Evolutionary conservation across 2,888 invertebrate genomes (phyloP), one percentile per base, ranked within the genome.

Genomic region (Ophion obscuratus): DNA sequence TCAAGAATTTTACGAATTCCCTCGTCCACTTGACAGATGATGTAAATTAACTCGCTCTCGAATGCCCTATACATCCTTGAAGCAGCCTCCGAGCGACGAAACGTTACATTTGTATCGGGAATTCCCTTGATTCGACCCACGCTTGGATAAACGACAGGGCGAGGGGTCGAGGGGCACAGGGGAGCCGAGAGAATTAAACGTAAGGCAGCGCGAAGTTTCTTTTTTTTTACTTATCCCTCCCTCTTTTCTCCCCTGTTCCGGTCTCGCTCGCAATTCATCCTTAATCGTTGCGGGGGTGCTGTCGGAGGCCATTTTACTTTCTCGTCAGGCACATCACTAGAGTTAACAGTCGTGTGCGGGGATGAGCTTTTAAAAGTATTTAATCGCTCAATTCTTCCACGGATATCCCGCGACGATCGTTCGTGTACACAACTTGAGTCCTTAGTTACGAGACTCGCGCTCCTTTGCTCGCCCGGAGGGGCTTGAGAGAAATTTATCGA

Each of bases 81-180:
- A 24, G 10, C 9, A 20, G 20, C 14, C 74, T 79, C 75, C 77
- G 79, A 85, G 88, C 79, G 87, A 86, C 81, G 75, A 87, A 88
- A 47, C 86, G 86, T 83, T 89, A 86, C 73, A 53, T 81, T 68
- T 75, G 74, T 84, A 88, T 88, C 87, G 88, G 86, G 87, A 89
- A 88, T 88, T 88, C 68, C 40, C 75, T 78, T 61, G 76, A 77
- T 84, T 84, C 76, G 40, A 71, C 75, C 70, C 76, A 62, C 79
- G 73, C 40, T 86, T 27, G 59, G 40, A 61, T 64, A 84, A 84
- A 80, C 70, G 67, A 80, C 71, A 47, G 14, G 0, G 4, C 47
- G 47, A 0, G 14, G 47, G 14, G 14, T 0, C 47, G 14, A 11
- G 36, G 36, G n/a, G 24, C 62, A 2, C 27, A 17, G 66, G 68